Percentiles rank a stretch among this genome's conserved stretches.
These are phyloP conservation scores for Nezara viridula DNA, from an alignment of 2,888 invertebrate genomes.

Conservation along the genomic window DNA sequence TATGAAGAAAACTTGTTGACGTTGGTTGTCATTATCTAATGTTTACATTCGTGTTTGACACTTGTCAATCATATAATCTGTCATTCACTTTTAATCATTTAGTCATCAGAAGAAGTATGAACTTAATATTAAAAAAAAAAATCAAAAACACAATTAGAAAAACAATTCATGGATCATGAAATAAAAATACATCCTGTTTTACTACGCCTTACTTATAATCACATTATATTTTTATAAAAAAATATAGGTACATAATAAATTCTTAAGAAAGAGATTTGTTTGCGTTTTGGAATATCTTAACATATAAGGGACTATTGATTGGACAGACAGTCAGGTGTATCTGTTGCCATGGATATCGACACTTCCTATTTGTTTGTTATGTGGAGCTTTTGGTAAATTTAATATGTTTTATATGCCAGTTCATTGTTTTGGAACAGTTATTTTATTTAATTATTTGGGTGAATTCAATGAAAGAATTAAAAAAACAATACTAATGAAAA, in stretches of 20 bases:
- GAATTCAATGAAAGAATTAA: too few species aligned
- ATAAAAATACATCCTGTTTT: not conserved
- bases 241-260: not conserved
- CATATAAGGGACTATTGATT: not conserved
- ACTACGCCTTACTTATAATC: not conserved
- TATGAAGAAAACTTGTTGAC: not conserved
- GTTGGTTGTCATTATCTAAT: not conserved
- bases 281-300: not conserved
- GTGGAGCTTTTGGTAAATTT: too few species aligned
- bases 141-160: not conserved
- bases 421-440: too few species aligned
- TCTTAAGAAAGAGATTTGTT: not conserved
- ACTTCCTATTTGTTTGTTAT: not conserved
- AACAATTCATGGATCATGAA: not conserved
- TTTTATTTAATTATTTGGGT: too few species aligned
- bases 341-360: not conserved
- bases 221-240: not conserved
- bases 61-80: not conserved
- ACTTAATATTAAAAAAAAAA: not conserved
- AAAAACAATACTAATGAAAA: too few species aligned
- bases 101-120: not conserved
- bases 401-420: too few species aligned
- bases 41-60: not conserved
- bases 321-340: conserved; percentile 14
- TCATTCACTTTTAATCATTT: not conserved